Evolutionary conservation across 2,797 vertebrate genomes (phyloP), one percentile per base, ranked within the genome.

Genomic region (Delichon dasypus): DNA sequence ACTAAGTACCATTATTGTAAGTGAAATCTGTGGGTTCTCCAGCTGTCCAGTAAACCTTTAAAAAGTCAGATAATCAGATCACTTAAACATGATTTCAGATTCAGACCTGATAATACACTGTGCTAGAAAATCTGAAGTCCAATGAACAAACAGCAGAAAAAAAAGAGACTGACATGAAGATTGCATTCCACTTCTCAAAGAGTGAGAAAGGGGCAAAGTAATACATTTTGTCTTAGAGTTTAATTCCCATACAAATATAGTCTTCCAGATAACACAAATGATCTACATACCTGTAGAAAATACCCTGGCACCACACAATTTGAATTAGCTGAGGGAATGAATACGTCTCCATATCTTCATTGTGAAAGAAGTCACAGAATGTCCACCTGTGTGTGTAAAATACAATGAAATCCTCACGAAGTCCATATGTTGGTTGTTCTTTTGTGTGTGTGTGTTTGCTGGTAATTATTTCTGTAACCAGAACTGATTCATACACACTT

Each of bases 221-320:
- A 60, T 32, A 66, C 17, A 48, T 40, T 38, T 91, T 3, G 66
- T 19, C 34, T 50, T 80, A 58, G 62, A 68, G 51, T 14, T 68
- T 47, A 81, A 90, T 54, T 84, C 19, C 29, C 29, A 48, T 6
- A 53, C 7, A 82, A 76, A 38, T 50, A 3, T 65, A 55, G 3
- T 18, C 30, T 76, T 74, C 19, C 34, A 54, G 34, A 58, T 32
- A 32, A 82, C 61, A 76, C 1, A 8, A 4, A 30, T 8, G 1
- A 44, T 12, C 17, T 32, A 42, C 94, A 88, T 94, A 99, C 99
- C 99, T 98, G 88, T 99, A 99, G 9, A 97, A 97, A 50, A 99
- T 68, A 78, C 98, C 98, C 57, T 98, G 97, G 94, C 95, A 98
- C 98, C 98, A 99, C 48, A 99, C 96, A 42, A 98, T 96, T 88